Evolutionary conservation across 1,140 invertebrate species (phyloP), one percentile per base, ranked within the genome.

Genomic region (Eriosoma lanigerum): DNA sequence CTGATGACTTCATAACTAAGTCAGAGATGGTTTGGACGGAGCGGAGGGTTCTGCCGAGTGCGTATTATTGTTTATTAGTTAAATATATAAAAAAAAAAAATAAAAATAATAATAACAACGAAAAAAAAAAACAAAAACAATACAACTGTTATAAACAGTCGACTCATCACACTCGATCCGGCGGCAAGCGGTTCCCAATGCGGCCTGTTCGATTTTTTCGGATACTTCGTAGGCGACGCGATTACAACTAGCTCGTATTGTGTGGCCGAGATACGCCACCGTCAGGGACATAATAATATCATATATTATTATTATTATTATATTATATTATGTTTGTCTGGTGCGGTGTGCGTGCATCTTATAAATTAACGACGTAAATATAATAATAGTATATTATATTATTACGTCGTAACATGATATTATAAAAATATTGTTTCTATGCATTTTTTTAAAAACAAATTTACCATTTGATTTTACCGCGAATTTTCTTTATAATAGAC

Each of bases 131-230:
- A 1, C 44, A 50, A 68, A 68, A 46, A 50, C 48, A 50, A 72
- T 50, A 72, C 9, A 29, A 72, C 46, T 12, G 68, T n/a, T 50
- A 72, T 50, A 72, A 72, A 50, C n/a, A 38, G 75, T 78, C 75
- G 32, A 78, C 75, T 78, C 75, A 60, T 78, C 75, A 60, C 38
- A 70, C 56, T 78, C 56, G 75, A 58, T 60, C 75, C 32, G 24
- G 15, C 56, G 32, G 52, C n/a, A 1, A 5, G 64, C 44, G 38
- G 64, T 68, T 68, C 44, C 38, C 64, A 68, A 68, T 44, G 64
- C 19, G n/a, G 21, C 46, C 26, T 29, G n/a, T 76, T 48, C 9
- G 10, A 21, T 56, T 78, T 78, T 78, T 78, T 81, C 44, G 62
- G 62, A 46, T 19, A 38, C 62, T 56, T 21, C 29, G 50, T 54